phyloP scores from a whole-genome alignment of 2,113 vertebrate genomes.

The Cisticola juncidis region DNA sequence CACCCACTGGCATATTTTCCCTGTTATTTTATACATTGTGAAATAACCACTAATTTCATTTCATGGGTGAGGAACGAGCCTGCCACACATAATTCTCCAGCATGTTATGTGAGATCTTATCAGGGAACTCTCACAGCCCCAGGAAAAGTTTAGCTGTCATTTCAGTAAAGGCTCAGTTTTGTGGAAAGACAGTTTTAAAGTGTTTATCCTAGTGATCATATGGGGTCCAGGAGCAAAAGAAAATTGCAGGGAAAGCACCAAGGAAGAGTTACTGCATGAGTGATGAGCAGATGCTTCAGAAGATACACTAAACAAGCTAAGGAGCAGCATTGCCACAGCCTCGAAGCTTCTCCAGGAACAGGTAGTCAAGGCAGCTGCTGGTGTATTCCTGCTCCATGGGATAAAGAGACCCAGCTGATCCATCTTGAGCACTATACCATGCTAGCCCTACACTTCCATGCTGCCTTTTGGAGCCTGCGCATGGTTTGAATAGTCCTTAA shows the following conservation, averaged over 20 bases:
- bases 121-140: neutral
- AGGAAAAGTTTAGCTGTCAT: neutral
- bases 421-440: neutral
- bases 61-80: neutral
- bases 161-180: neutral
- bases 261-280: neutral
- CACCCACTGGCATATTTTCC: neutral
- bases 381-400: accelerated
- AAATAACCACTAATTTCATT: neutral
- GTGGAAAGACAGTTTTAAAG: neutral
- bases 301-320: neutral
- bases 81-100: neutral
- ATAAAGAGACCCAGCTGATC: neutral
- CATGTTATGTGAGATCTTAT: neutral
- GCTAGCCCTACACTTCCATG: neutral
- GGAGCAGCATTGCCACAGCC: neutral
- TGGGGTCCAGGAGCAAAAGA: neutral
- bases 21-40: neutral
- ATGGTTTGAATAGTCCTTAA: neutral
- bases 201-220: neutral
- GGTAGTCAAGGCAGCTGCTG: neutral
- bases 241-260: neutral
- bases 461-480: neutral
- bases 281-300: neutral
- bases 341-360: neutral